Evolutionary conservation across 2,888 invertebrate species (phyloP).

Genomic region (Eristalis pertinax): DNA sequence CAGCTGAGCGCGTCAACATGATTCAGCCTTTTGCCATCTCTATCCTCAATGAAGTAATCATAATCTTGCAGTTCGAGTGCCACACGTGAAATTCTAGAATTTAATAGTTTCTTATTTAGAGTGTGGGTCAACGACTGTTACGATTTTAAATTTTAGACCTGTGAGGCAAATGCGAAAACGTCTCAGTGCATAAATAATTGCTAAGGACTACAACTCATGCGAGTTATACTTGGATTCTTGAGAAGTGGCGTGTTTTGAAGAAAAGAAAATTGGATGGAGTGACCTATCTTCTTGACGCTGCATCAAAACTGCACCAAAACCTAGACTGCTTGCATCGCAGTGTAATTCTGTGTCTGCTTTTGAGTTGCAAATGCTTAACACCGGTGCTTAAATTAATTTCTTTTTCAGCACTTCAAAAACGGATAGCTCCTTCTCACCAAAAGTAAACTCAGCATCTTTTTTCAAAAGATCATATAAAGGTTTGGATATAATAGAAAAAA

Average conservation of each 20-base stretch:
- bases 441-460: background rate
- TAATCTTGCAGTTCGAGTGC: too few species aligned
- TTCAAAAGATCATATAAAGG: background rate
- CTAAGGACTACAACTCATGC: too few species aligned
- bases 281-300: background rate
- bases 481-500: background rate
- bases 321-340: background rate
- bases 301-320: background rate
- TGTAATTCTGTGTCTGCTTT: background rate
- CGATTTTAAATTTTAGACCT: too few species aligned
- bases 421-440: background rate
- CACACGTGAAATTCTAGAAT: too few species aligned
- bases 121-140: too few species aligned
- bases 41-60: too few species aligned
- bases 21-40: too few species aligned
- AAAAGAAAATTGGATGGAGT: background rate
- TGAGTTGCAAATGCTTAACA: background rate
- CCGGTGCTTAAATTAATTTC: background rate
- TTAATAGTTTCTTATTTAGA: too few species aligned
- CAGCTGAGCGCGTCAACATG: too few species aligned
- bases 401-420: background rate
- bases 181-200: too few species aligned
- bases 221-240: too few species aligned
- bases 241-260: too few species aligned
- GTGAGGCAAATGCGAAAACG: conserved; percentile 36